These are phyloP conservation scores for Ornithorhynchus anatinus DNA, from an alignment of 2,113 vertebrate genomes.

Conservation along the genomic window DNA sequence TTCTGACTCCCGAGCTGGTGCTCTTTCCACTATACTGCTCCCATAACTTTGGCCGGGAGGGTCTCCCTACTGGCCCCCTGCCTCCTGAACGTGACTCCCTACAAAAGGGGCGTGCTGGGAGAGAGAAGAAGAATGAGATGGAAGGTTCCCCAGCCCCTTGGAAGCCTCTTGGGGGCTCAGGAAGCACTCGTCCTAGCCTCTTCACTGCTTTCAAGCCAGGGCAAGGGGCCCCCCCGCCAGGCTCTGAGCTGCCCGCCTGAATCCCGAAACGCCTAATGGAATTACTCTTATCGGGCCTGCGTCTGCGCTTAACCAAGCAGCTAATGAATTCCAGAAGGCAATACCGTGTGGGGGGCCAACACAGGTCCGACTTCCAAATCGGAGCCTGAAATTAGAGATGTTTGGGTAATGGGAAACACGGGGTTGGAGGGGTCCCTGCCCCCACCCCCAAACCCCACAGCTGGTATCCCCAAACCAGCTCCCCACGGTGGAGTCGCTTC, in stretches of 20 bases:
- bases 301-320: slow-evolving; percentile 79
- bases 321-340: slow-evolving; percentile 80
- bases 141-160: neutral
- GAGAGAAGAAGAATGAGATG: neutral
- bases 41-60: too few relatives aligned
- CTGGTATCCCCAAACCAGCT: slow-evolving; percentile 42
- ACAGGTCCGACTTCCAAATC: slow-evolving; percentile 71
- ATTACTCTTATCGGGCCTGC: slow-evolving; percentile 78
- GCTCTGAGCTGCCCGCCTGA: slow-evolving; percentile 65
- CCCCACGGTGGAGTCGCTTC: neutral
- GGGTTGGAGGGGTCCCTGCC: slow-evolving; percentile 26
- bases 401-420: slow-evolving; percentile 69
- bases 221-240: slow-evolving; percentile 61
- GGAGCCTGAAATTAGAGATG: slow-evolving; percentile 72
- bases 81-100: too few relatives aligned
- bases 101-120: too few relatives aligned
- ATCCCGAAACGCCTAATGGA: slow-evolving; percentile 74
- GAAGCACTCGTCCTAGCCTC: slow-evolving; percentile 23
- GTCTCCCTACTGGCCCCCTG: too few relatives aligned
- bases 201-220: neutral
- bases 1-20: too few relatives aligned
- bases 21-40: too few relatives aligned
- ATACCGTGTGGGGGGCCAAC: slow-evolving; percentile 72
- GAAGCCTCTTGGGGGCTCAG: slow-evolving; percentile 31
- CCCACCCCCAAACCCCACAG: slow-evolving; percentile 41